A percentile compares a stretch with the other conserved stretches of the same genome.
These are phyloP conservation scores for Monopis laevigella DNA, from an alignment of 2,888 invertebrate genomes.

Conservation along the genomic window DNA sequence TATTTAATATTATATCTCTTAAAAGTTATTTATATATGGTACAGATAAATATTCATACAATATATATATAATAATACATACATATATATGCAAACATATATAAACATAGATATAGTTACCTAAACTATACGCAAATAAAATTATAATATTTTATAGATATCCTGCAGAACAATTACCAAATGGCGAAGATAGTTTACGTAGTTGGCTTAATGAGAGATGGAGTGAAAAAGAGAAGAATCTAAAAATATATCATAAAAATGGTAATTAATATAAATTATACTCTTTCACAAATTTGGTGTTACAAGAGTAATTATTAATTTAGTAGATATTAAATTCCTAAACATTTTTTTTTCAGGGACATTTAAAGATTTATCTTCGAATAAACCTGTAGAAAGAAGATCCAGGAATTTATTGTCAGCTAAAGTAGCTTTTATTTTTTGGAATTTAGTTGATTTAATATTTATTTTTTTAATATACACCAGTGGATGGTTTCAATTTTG, in stretches of 20 bases:
- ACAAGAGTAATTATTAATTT: too few relatives aligned
- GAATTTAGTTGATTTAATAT: constrained; percentile 65
- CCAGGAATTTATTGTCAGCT: constrained; percentile 35
- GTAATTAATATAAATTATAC: too few relatives aligned
- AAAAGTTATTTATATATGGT: too few relatives aligned
- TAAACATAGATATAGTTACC: too few relatives aligned
- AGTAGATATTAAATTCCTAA: background rate
- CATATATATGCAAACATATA: too few relatives aligned
- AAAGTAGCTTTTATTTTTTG: constrained; percentile 70
- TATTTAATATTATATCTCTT: too few relatives aligned
- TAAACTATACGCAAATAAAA: constrained; percentile 9
- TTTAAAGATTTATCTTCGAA: constrained; percentile 39
- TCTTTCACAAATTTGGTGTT: too few relatives aligned
- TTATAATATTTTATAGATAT: constrained; percentile 53
- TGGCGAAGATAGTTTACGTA: constrained; percentile 63
- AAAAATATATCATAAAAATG: constrained; percentile 65
- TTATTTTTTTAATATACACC: constrained; percentile 47
- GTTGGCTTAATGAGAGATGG: constrained; percentile 75
- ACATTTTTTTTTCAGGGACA: constrained; percentile 37
- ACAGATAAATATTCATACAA: too few relatives aligned
- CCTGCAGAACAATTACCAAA: constrained; percentile 65
- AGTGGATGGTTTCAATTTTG: constrained; percentile 58
- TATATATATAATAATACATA: too few relatives aligned
- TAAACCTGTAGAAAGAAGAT: constrained; percentile 29
- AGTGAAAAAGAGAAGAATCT: constrained; percentile 70